These are phyloP conservation scores for Megaceryle alcyon DNA, from an alignment of 2,797 vertebrate species.

Conservation along the genomic window DNA sequence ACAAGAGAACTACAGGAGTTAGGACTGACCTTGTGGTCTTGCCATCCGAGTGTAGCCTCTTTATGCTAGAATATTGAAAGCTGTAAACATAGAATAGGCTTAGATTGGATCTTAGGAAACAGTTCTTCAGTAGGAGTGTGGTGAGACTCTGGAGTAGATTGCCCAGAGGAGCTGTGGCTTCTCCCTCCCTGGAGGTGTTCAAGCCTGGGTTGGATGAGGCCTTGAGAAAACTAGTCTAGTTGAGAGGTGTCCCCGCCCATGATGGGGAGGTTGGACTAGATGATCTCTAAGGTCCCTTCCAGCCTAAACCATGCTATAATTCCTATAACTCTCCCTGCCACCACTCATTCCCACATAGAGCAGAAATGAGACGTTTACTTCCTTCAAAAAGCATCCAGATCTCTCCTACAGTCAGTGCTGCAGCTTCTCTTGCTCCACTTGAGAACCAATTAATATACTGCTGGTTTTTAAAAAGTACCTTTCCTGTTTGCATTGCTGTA, in stretches of 20 bases:
- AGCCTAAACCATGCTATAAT: too few species aligned
- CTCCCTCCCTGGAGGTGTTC: too few species aligned
- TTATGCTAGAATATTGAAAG: background rate
- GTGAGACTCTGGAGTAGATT: too few species aligned
- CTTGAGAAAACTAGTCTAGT: too few species aligned
- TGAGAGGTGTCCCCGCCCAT: too few species aligned
- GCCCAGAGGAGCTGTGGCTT: too few species aligned
- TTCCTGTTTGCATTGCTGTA: background rate
- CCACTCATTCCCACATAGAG: background rate
- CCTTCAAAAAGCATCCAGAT: background rate
- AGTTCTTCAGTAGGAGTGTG: too few species aligned
- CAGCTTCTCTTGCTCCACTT: background rate
- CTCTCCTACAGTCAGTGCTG: background rate
- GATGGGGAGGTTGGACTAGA: too few species aligned
- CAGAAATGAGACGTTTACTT: background rate
- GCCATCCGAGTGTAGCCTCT: background rate
- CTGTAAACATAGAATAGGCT: background rate
- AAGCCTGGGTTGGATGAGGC: too few species aligned
- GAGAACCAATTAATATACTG: background rate
- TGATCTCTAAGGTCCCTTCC: too few species aligned
- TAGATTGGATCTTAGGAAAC: too few species aligned
- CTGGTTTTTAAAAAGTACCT: background rate
- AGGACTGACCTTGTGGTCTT: background rate
- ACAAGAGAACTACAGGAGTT: constrained; percentile 60
- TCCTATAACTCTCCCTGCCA: background rate